Base-by-base conservation (phyloP, 1,140 invertebrate species). In the Drosophila pandora region DNA sequence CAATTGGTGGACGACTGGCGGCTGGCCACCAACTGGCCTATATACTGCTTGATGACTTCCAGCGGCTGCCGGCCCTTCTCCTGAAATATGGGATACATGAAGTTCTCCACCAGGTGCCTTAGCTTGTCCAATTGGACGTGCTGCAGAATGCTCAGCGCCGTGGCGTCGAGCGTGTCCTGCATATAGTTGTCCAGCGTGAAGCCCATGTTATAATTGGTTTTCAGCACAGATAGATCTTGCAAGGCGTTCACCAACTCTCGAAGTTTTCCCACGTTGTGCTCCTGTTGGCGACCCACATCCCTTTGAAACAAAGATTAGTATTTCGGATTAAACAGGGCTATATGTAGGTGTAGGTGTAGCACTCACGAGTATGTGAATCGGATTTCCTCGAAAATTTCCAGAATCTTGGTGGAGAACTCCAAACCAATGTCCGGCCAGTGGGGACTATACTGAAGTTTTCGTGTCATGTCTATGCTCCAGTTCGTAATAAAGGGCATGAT, bases 401-500 rank as follows among this genome's bases (percentile, higher is more conserved):
- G 49, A 5, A 92, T 87, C 57, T 92, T 92, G 2, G 76, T 82
- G 2, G 75, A 56, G 39, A 92, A 92, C 59, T 92, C 91, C 7
- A 92, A 41, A 0, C 90, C 91, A 59, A 92, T 90, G 21, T 91
- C 89, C 3, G 91, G 91, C 90, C 90, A 92, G 52, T 90, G 77
- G 2, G 88, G 63, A 30, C 77, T 76, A 25, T 79, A 91, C 57
- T 92, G 91, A 10, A 92, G 49, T 7, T 90, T 79, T 3, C 81
- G 70, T 0, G 84, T 92, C 62, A 85, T 84, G 54, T 92, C 74
- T 32, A 92, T 90, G 60, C 85, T 81, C 91, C 91, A 92, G 41
- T 91, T 89, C 4, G 90, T 77, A 6, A 92, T 69, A 2, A 70
- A 80, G 0, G 89, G 79, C 83, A 91, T 92, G 32, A 90, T 77